These are phyloP conservation scores for Calameuta filiformis DNA, from an alignment of 2,888 invertebrate genomes.

Conservation along the genomic window DNA sequence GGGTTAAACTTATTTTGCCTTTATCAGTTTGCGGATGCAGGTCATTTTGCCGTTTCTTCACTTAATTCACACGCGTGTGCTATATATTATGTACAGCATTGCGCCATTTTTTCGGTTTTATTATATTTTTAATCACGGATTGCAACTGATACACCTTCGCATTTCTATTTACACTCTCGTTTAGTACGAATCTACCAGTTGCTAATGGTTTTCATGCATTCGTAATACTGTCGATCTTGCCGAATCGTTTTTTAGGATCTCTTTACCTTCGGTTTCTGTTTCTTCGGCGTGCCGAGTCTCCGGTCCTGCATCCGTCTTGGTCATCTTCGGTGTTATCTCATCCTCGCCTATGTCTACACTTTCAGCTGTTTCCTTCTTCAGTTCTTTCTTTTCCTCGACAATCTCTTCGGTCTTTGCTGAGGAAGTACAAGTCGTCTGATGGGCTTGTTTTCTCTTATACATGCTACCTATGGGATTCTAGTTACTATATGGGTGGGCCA, in stretches of 20 bases:
- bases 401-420: constrained; percentile 60
- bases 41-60: neutral
- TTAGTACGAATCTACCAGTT: constrained; percentile 29
- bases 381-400: constrained; percentile 46
- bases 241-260: constrained; percentile 35
- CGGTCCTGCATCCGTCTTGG: constrained; percentile 50
- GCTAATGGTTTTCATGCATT: constrained; percentile 40
- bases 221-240: constrained; percentile 6
- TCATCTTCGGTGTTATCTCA: constrained; percentile 63
- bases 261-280: constrained; percentile 63
- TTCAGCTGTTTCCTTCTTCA: constrained; percentile 36
- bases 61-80: neutral
- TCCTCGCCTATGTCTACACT: constrained; percentile 61
- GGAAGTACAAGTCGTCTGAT: constrained; percentile 36
- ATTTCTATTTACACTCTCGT: constrained; percentile 11
- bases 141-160: constrained; percentile 27
- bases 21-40: neutral
- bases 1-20: neutral
- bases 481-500: neutral
- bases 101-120: constrained; percentile 27
- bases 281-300: constrained; percentile 54
- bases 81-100: neutral
- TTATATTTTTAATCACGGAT: constrained; percentile 36
- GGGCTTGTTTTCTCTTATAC: neutral
- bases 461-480: neutral